phyloP scores from a whole-genome alignment of 2,797 vertebrate species.

The Apogon hyalosoma region DNA sequence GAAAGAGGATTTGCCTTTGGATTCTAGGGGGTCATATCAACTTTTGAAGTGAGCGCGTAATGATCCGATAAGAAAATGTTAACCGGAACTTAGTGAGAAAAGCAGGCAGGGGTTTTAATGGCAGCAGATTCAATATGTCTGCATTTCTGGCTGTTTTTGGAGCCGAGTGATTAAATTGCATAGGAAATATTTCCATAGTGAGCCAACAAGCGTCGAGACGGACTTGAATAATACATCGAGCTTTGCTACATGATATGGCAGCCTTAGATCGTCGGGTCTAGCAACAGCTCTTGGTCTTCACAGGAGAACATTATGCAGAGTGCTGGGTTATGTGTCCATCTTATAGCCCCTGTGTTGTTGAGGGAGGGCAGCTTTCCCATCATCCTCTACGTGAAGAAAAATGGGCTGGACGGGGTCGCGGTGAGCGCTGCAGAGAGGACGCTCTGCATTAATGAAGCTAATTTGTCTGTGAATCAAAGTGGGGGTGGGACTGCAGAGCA shows the following conservation, averaged over 20 bases:
- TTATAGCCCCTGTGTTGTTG: constrained; percentile 55
- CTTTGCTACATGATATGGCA: constrained; percentile 68
- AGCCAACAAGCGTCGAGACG: constrained; percentile 62
- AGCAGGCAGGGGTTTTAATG: constrained; percentile 37
- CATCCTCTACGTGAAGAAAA: constrained; percentile 71
- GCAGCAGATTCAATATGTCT: constrained; percentile 65
- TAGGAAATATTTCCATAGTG: constrained; percentile 71
- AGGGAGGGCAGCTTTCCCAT: constrained; percentile 71
- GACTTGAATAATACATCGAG: constrained; percentile 76
- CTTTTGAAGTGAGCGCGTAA: constrained; percentile 53
- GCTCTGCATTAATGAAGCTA: constrained; percentile 76
- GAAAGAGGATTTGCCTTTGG: constrained; percentile 67
- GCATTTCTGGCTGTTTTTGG: constrained; percentile 70
- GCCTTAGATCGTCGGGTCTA: constrained; percentile 50
- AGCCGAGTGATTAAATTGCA: constrained; percentile 74
- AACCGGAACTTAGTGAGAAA: constrained; percentile 51
- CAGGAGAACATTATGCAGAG: constrained; percentile 64
- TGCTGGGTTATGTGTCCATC: constrained; percentile 39
- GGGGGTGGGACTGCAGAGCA: constrained; percentile 59
- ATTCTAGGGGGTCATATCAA: constrained; percentile 56
- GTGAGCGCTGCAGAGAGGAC: constrained; percentile 61
- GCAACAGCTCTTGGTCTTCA: constrained; percentile 45
- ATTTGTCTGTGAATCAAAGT: constrained; percentile 79
- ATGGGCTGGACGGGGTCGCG: constrained; percentile 62
- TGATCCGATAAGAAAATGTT: constrained; percentile 43